Evolutionary conservation across 1,140 invertebrate genomes (phyloP).

Genomic region (Drosophila nikananu): DNA sequence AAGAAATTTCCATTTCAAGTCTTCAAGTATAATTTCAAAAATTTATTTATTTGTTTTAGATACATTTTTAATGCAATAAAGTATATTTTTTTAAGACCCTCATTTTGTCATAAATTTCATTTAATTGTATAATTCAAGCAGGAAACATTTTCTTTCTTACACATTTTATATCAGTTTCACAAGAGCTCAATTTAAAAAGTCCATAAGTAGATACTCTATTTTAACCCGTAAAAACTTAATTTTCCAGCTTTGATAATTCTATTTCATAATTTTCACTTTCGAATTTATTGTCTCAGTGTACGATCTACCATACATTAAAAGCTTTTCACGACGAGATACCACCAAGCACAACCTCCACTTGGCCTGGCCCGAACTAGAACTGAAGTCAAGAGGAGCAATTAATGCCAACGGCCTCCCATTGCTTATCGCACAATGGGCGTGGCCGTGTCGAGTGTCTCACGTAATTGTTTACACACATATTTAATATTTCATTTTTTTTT

Average conservation of each 20-base stretch:
- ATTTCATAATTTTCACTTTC: no score
- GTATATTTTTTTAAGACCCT: background rate
- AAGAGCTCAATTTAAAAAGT: background rate
- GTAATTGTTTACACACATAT: conserved; percentile 80
- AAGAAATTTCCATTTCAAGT: background rate
- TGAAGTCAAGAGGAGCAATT: conserved; percentile 46
- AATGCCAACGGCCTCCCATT: conserved; percentile 42
- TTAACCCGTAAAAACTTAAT: background rate
- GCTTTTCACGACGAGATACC: conserved; percentile 28
- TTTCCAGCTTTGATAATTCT: no score
- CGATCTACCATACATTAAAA: conserved; percentile 21
- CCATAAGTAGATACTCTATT: background rate
- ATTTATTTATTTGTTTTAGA: background rate
- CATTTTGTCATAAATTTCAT: no score
- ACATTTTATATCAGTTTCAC: background rate
- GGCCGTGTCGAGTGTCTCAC: conserved; percentile 62
- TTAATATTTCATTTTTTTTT: conserved; percentile 53
- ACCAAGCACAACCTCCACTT: conserved; percentile 19
- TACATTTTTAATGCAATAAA: background rate
- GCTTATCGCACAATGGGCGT: conserved; percentile 56
- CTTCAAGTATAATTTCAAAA: background rate
- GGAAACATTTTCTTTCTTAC: background rate
- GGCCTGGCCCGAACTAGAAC: conserved; percentile 40
- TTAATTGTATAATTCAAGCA: background rate
- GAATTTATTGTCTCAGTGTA: conserved; percentile 4